phyloP scores from a whole-genome alignment of 2,888 invertebrate species.

The Acrobasis repandana region DNA sequence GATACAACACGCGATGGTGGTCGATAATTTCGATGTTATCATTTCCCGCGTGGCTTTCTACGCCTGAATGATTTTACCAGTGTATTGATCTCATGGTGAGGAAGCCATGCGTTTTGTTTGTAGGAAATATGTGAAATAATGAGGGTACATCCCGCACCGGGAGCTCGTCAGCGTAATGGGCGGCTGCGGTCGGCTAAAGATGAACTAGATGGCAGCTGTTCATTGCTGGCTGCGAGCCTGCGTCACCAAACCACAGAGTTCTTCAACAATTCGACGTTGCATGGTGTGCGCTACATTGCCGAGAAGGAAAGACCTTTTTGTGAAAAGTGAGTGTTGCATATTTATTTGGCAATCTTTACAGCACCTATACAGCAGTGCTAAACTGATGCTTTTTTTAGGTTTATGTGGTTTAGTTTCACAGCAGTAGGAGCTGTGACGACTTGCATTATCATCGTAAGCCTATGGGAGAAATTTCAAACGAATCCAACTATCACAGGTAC shows the following conservation, averaged over 20 bases:
- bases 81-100: background rate
- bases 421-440: conserved; percentile 87
- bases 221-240: conserved; percentile 84
- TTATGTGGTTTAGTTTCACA: conserved; percentile 91
- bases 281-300: conserved; percentile 91
- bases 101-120: background rate
- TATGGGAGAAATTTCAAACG: conserved; percentile 93
- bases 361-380: background rate
- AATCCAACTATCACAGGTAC: conserved; percentile 91
- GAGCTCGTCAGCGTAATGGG: conserved; percentile 39
- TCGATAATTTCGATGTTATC: conserved; percentile 65
- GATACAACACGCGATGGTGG: conserved; percentile 48
- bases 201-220: conserved; percentile 50
- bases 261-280: conserved; percentile 89
- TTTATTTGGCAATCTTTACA: no score
- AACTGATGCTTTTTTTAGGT: conserved; percentile 68
- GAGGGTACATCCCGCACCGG: conserved; percentile 61
- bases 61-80: background rate
- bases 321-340: conserved; percentile 84
- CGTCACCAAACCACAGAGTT: conserved; percentile 88
- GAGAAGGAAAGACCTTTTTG: conserved; percentile 88
- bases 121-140: conserved; percentile 44
- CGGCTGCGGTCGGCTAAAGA: conserved; percentile 38
- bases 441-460: conserved; percentile 88
- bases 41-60: background rate